These are phyloP conservation scores for Zaprionus vittiger DNA, from an alignment of 1,140 invertebrate species.

Conservation along the genomic window DNA sequence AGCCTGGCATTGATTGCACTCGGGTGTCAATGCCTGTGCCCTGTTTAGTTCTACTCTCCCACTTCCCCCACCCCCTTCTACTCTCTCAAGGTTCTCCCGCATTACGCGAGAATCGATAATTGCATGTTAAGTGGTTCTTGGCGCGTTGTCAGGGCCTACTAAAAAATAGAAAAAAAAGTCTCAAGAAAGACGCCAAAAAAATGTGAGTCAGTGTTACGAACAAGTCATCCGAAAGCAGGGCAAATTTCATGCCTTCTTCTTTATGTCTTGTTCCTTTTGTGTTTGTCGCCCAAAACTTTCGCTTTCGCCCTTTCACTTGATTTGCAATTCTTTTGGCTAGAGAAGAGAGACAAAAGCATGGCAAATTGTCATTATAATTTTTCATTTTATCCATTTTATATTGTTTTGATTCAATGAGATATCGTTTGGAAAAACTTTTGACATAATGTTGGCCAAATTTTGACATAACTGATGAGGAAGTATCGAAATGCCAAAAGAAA, in stretches of 20 bases:
- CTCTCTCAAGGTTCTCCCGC: constrained; percentile 38
- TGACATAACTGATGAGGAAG: constrained; percentile 66
- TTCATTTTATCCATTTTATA: neutral
- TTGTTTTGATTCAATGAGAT: constrained; percentile 20
- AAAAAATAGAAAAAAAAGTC: neutral
- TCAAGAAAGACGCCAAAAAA: constrained; percentile 49
- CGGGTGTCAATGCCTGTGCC: constrained; percentile 25
- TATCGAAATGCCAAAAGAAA: constrained; percentile 45
- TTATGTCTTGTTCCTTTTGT: constrained; percentile 17
- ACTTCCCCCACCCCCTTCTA: neutral
- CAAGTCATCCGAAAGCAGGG: neutral
- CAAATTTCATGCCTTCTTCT: constrained; percentile 8
- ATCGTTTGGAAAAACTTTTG: constrained; percentile 31
- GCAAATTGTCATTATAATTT: constrained; percentile 21
- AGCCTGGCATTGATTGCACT: constrained; percentile 60
- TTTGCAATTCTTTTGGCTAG: constrained; percentile 32
- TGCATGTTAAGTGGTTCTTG: constrained; percentile 54
- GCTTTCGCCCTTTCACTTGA: constrained; percentile 65
- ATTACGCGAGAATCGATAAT: constrained; percentile 68
- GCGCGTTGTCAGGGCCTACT: constrained; percentile 39
- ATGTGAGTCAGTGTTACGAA: constrained; percentile 50
- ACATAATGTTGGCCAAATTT: constrained; percentile 54
- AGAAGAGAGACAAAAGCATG: constrained; percentile 39
- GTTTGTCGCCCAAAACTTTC: constrained; percentile 44
- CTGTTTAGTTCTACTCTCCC: neutral